Conservation (phyloP, 2,888 invertebrate genomes). For the Diloba caeruleocephala region DNA sequence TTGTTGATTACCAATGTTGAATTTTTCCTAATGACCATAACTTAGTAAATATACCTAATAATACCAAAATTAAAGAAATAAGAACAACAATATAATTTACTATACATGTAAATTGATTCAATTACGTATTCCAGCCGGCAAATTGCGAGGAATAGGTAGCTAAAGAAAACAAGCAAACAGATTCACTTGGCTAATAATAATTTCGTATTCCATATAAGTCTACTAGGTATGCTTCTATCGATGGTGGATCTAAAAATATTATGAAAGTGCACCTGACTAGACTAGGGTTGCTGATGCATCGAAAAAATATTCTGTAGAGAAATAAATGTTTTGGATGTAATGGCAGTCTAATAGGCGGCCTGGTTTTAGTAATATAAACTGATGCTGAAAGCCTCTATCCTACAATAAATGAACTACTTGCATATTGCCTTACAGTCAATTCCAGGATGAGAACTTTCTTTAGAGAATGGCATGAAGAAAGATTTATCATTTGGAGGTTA, state of each 20-base stretch:
- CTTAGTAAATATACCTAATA: background rate
- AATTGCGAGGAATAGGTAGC: conserved; percentile 25
- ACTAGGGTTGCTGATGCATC: conserved; percentile 27
- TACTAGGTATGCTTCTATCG: conserved; percentile 20
- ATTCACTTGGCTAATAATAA: conserved; percentile 30
- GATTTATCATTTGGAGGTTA: no score
- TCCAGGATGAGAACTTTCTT: no score
- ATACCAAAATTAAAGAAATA: background rate
- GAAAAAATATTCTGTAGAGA: background rate
- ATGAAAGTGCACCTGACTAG: conserved; percentile 56
- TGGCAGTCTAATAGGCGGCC: no score
- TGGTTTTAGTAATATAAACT: no score
- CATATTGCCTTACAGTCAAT: no score
- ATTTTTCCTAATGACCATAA: no score
- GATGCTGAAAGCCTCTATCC: no score
- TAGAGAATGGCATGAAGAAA: no score
- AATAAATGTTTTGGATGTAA: no score
- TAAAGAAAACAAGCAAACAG: conserved; percentile 28
- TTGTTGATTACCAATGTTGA: background rate
- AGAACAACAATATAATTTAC: conserved; percentile 1
- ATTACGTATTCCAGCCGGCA: conserved; percentile 30
- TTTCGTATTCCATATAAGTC: conserved; percentile 13
- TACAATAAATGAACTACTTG: no score
- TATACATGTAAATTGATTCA: conserved; percentile 11
- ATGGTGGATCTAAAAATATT: conserved; percentile 27